These are phyloP conservation scores for Anguilla obscura DNA, from an alignment of 2,797 vertebrate species.

Conservation along the genomic window DNA sequence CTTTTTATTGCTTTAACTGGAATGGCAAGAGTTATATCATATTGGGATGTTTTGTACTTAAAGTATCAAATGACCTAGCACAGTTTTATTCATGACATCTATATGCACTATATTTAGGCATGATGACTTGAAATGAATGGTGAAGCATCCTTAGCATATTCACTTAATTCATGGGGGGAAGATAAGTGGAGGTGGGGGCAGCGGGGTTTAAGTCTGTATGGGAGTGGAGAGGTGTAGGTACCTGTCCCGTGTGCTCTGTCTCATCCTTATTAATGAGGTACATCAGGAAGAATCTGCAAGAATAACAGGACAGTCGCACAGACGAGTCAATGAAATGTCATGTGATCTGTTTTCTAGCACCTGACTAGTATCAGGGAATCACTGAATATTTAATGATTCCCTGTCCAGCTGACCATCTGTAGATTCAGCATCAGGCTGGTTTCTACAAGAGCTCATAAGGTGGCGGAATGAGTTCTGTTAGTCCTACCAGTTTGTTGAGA, in stretches of 20 bases:
- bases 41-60: neutral
- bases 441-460: neutral
- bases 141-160: neutral
- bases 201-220: neutral
- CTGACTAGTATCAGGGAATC: neutral
- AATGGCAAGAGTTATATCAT: neutral
- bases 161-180: neutral
- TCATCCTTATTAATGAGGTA: constrained; percentile 99
- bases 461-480: neutral
- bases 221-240: constrained; percentile 49
- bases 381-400: neutral
- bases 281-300: constrained; percentile 93
- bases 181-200: neutral
- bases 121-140: neutral
- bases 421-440: neutral
- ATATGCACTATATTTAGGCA: neutral
- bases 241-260: constrained; percentile 97
- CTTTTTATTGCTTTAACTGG: neutral
- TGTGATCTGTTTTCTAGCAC: neutral
- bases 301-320: neutral
- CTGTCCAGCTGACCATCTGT: neutral
- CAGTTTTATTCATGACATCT: too few relatives aligned
- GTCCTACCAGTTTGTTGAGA: neutral
- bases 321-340: neutral
- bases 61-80: neutral